Evolutionary conservation across 2,888 invertebrate species (phyloP), one percentile per base, ranked within the genome.

Genomic region (Cheilosia pagana): DNA sequence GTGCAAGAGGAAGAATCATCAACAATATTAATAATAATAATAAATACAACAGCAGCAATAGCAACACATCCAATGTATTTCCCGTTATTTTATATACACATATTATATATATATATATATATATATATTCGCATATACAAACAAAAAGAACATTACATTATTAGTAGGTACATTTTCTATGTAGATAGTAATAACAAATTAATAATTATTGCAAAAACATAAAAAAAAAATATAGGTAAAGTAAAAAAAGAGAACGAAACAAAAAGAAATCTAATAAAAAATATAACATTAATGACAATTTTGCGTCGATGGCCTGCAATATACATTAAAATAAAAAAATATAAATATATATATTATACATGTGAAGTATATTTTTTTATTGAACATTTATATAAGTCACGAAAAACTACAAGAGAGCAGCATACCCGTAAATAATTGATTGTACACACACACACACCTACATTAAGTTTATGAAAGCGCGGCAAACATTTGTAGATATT

Each of bases 291-390:
- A 81, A 85, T 85, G 81, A 81, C 85, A 81, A 81, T 75, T 50
- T 81, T 71, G 85, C 81, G 85, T 85, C 85, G 79, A 79, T 79
- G 70, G 74, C 74, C 72, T 75, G 81, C 85, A 85, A 81, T 85
- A 83, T 70, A 83, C 71, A 71, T 76, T 70, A 48, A 65, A 71
- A 59, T 60, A 53, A 67, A 67, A 67, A 43, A 25, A 52, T 52
- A 76, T 8, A 71, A 52, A 70, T 50, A 71, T 65, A 71, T 65
- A 67, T 72, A 65, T 23, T 63, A 72, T 77, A 82, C 75, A 75
- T 71, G 60, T 75, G 81, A 76, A 81, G 76, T 81, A 85, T 85
- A 85, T 85, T 85, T 85, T 85, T 85, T 85, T 85, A 85, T 85
- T 76, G 75, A 85, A 81, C 75, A 48, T 85, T 85, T 85, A 81